A percentile compares a stretch with the other conserved stretches of the same genome.
These are phyloP conservation scores for Diplosoma virens DNA, from an alignment of 23 tunicate species.

Conservation along the genomic window DNA sequence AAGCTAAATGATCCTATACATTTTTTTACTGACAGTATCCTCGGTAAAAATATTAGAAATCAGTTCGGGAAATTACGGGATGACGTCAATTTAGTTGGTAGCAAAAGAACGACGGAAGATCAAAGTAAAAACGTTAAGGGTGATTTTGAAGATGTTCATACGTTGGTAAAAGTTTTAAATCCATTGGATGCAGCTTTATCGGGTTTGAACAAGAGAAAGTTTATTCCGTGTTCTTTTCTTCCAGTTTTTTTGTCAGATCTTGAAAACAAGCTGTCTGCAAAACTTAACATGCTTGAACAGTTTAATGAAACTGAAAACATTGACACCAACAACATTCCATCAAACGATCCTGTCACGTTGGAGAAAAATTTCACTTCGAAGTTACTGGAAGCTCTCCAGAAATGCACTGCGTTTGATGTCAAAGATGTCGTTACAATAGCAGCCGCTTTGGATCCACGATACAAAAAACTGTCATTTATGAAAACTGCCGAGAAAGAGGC, in stretches of 20 bases:
- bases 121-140: neutral
- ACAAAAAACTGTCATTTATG: constrained; percentile 27
- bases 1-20: neutral
- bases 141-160: neutral
- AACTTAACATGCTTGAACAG: neutral
- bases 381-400: neutral
- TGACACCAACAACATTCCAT: neutral
- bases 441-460: constrained; percentile 42
- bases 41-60: neutral
- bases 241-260: constrained; percentile 27
- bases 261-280: neutral
- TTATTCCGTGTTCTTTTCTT: constrained; percentile 1
- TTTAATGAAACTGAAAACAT: neutral
- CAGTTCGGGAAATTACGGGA: no score
- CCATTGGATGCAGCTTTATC: constrained; percentile 27
- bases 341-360: neutral
- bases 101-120: neutral
- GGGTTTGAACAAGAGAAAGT: neutral
- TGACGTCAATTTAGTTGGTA: no score
- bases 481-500: neutral
- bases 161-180: neutral
- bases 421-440: constrained; percentile 4
- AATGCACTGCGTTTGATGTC: neutral
- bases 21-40: neutral
- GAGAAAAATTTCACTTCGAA: neutral